Percentiles rank a stretch among this genome's conserved stretches.
These are phyloP conservation scores for Cyrtonyx montezumae DNA, from an alignment of 2,113 vertebrate species.

Conservation along the genomic window DNA sequence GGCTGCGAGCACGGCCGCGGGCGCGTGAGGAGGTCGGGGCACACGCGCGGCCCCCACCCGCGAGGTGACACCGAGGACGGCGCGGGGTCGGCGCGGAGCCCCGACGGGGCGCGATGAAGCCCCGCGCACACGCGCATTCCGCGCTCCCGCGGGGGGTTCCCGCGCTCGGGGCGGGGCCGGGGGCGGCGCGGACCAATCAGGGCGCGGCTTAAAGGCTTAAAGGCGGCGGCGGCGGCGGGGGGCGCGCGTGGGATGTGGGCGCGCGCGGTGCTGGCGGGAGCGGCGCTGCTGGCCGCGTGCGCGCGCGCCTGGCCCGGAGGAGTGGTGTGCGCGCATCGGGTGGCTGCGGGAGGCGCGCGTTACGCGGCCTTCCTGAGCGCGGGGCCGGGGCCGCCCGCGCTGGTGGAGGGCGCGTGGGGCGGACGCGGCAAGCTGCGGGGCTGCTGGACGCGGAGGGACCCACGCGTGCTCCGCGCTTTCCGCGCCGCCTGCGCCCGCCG, in stretches of 20 bases:
- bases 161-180: not conserved
- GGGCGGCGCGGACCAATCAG: not conserved
- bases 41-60: no score
- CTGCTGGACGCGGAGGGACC: not conserved
- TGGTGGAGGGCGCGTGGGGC: not conserved
- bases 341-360: not conserved
- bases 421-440: not conserved
- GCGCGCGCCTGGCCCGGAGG: not conserved
- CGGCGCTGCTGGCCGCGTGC: not conserved
- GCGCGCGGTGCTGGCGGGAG: accelerated
- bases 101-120: no score
- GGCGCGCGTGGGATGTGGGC: not conserved
- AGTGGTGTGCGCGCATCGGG: not conserved
- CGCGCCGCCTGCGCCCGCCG: not conserved
- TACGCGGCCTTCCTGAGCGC: not conserved
- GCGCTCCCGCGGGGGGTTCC: no score
- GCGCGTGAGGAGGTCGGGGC: no score
- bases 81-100: not conserved
- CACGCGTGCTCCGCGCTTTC: not conserved
- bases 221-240: not conserved
- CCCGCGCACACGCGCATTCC: no score
- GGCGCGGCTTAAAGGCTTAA: not conserved
- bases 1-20: not conserved
- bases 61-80: not conserved
- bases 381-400: not conserved